phyloP scores from a whole-genome alignment of 2,888 invertebrate genomes.

The Machimus rusticus region DNA sequence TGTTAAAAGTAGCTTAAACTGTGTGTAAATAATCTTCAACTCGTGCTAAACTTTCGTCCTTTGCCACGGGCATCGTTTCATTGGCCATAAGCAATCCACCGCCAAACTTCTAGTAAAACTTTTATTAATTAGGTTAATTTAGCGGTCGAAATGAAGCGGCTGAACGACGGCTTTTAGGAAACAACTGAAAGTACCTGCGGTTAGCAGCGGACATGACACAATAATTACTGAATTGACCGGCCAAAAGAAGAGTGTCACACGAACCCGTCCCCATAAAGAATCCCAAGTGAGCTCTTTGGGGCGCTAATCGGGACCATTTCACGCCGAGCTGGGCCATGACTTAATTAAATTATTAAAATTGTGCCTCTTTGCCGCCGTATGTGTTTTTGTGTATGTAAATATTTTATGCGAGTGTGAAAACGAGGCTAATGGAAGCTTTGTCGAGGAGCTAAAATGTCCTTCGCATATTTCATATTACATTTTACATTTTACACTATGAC shows the following conservation, averaged over 20 bases:
- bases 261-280: background rate
- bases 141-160: background rate
- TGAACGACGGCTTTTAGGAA: background rate
- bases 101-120: background rate
- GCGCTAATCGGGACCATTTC: constrained; percentile 13
- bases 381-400: background rate
- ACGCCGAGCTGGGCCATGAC: background rate
- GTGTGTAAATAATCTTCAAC: background rate
- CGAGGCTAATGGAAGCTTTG: background rate
- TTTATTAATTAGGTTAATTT: constrained; percentile 33
- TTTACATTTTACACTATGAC: background rate
- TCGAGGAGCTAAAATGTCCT: background rate
- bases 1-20: background rate
- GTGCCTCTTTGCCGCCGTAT: background rate
- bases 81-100: background rate
- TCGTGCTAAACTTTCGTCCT: background rate
- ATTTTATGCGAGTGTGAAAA: background rate
- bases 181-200: constrained; percentile 7
- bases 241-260: constrained; percentile 1
- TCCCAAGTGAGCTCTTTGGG: background rate
- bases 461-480: background rate
- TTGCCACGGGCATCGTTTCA: background rate
- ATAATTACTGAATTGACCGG: constrained; percentile 34
- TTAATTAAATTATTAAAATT: constrained; percentile 29
- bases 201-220: background rate